phyloP scores from a whole-genome alignment of 2,113 vertebrate species.

The Corythornis cristatus region DNA sequence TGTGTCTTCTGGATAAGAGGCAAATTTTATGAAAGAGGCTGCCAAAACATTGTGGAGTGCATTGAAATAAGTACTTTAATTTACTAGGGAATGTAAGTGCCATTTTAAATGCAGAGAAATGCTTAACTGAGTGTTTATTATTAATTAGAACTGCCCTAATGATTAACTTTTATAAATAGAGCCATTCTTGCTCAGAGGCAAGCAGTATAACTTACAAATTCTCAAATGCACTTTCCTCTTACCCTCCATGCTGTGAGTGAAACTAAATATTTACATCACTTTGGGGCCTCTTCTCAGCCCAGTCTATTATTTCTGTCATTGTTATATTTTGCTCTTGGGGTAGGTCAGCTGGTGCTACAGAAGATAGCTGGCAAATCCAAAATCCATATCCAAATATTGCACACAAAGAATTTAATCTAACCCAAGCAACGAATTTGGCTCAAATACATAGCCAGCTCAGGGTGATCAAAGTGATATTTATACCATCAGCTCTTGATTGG shows the following conservation, averaged over 20 bases:
- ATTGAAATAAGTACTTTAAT: neutral
- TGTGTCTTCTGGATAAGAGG: neutral
- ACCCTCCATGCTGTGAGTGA: neutral
- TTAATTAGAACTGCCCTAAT: conserved; percentile 38
- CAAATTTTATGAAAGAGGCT: neutral
- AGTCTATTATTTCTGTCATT: neutral
- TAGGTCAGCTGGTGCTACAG: neutral
- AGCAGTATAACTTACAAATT: neutral
- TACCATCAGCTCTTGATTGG: neutral
- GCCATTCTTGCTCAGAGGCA: neutral
- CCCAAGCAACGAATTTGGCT: neutral
- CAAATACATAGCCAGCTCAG: neutral
- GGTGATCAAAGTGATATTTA: neutral
- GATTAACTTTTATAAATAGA: conserved; percentile 36
- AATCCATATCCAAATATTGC: neutral
- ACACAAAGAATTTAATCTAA: neutral
- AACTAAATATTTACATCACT: conserved; percentile 44
- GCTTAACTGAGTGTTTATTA: conserved; percentile 23
- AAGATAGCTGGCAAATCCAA: neutral
- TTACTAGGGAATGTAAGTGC: neutral
- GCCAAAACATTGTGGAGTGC: neutral
- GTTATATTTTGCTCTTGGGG: neutral
- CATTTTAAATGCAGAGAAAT: conserved; percentile 16
- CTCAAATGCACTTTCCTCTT: neutral
- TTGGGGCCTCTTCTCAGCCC: neutral